A percentile compares a stretch with the other conserved stretches of the same genome.
These are phyloP conservation scores for Xenopus tropicalis DNA, from an alignment of 2,113 vertebrate genomes.

Conservation along the genomic window DNA sequence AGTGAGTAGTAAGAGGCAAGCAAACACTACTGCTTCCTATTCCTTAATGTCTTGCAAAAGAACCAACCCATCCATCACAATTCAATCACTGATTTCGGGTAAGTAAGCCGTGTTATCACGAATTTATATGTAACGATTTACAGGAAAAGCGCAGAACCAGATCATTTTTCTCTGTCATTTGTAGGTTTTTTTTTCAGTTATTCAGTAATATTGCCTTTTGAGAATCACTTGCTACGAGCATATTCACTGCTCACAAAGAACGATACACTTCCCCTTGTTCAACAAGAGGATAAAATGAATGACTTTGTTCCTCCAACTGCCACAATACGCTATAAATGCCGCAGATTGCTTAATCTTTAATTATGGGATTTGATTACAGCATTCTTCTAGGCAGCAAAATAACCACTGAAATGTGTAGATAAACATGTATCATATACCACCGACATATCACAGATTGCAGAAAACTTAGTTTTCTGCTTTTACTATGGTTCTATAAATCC, in stretches of 20 bases:
- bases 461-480: too few species aligned
- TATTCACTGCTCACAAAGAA: neutral
- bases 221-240: neutral
- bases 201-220: neutral
- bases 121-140: slow-evolving; percentile 13
- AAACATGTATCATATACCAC: too few species aligned
- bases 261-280: neutral
- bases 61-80: neutral
- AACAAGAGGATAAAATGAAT: slow-evolving; percentile 10
- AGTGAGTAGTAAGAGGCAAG: neutral
- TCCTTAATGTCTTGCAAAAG: neutral
- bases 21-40: neutral
- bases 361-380: neutral
- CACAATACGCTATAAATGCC: neutral
- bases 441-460: too few species aligned
- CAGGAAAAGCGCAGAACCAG: neutral
- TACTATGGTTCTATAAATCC: too few species aligned
- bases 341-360: slow-evolving; percentile 2
- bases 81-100: neutral
- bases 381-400: neutral
- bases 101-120: neutral
- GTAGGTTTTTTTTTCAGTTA: slow-evolving; percentile 3
- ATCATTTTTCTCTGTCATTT: slow-evolving; percentile 5
- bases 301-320: neutral
- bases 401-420: neutral